Evolutionary conservation across 1,140 invertebrate genomes (phyloP).

Genomic region (Drepana arcuata): DNA sequence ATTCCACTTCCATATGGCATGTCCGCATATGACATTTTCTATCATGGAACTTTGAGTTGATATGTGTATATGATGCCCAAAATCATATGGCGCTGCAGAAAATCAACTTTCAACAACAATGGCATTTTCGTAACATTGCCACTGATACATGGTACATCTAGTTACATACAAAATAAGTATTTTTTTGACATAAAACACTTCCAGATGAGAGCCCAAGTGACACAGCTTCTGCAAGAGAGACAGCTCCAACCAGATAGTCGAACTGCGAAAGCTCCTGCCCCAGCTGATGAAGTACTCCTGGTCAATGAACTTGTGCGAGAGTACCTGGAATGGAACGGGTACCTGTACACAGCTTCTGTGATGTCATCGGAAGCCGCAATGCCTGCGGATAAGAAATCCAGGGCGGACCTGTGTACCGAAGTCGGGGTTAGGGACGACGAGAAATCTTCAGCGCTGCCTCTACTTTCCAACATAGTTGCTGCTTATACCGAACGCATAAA

Average conservation of each 20-base stretch:
- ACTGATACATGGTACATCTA: background rate
- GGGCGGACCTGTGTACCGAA: constrained; percentile 39
- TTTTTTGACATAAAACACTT: background rate
- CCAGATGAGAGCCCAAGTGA: constrained; percentile 53
- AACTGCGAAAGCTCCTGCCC: constrained; percentile 26
- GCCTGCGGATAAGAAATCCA: constrained; percentile 24
- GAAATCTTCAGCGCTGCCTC: constrained; percentile 44
- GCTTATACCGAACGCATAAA: constrained; percentile 60
- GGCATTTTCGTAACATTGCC: too few species aligned
- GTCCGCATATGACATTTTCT: too few species aligned
- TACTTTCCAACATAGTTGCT: constrained; percentile 49
- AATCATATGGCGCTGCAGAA: background rate
- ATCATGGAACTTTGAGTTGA: too few species aligned
- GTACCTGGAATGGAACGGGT: constrained; percentile 73
- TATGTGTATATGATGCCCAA: too few species aligned
- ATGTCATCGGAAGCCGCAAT: constrained; percentile 57
- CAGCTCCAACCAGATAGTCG: constrained; percentile 10
- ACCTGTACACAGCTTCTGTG: constrained; percentile 69
- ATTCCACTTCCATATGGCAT: too few species aligned
- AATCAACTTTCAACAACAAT: background rate
- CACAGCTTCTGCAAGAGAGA: constrained; percentile 37
- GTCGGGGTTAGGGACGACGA: constrained; percentile 60
- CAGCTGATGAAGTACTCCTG: constrained; percentile 63
- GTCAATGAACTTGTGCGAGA: constrained; percentile 71
- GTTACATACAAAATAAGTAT: background rate